These are phyloP conservation scores for Adelges cooleyi DNA, from an alignment of 1,140 invertebrate genomes.

Conservation along the genomic window DNA sequence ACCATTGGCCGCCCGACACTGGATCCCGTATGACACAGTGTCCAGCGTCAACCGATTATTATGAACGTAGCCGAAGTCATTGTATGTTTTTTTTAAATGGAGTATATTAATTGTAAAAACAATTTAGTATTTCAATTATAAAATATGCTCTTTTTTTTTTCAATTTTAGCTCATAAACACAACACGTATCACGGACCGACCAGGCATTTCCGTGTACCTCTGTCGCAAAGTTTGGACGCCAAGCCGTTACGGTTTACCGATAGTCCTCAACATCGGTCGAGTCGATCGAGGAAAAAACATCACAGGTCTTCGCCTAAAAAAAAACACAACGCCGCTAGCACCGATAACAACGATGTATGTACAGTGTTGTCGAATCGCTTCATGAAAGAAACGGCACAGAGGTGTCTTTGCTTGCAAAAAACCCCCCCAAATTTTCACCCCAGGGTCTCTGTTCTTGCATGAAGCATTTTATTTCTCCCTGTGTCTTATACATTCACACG, in stretches of 20 bases:
- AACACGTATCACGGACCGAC: slow-evolving; percentile 81
- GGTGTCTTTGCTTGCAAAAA: too few species aligned
- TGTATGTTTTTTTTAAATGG: neutral
- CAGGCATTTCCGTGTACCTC: slow-evolving; percentile 55
- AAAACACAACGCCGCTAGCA: neutral
- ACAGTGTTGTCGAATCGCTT: too few species aligned
- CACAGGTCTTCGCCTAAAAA: neutral
- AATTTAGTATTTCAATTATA: neutral
- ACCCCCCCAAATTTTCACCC: too few species aligned
- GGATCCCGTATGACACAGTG: too few species aligned
- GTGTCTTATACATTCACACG: neutral
- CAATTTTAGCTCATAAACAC: slow-evolving; percentile 51
- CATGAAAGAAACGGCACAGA: too few species aligned
- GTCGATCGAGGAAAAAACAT: slow-evolving; percentile 1
- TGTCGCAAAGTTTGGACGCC: slow-evolving; percentile 37
- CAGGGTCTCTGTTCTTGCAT: neutral
- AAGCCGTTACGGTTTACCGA: slow-evolving; percentile 64
- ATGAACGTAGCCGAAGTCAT: neutral
- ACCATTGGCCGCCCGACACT: neutral
- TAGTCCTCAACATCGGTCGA: slow-evolving; percentile 54
- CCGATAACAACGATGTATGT: neutral
- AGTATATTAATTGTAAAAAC: neutral
- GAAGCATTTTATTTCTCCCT: too few species aligned
- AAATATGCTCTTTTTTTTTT: neutral
- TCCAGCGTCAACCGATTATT: neutral